A percentile compares a stretch with the other conserved stretches of the same genome.
Evolutionary conservation across 2,113 vertebrate species (phyloP).

Genomic region (Glaucidium brasilianum): DNA sequence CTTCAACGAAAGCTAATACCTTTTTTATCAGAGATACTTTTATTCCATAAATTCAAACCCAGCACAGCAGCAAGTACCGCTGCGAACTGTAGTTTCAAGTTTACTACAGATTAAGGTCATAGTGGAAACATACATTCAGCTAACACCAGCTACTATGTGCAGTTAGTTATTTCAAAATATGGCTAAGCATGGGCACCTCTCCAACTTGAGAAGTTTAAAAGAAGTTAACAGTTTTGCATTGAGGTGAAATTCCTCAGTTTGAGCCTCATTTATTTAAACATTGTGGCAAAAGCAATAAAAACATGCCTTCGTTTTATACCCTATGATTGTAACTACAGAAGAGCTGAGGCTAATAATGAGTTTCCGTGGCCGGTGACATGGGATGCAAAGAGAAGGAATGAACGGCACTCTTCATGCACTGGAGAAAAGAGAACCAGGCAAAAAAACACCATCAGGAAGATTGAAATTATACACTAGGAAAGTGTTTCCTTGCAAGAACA

Average conservation of each 20-base stretch:
- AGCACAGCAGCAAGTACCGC: neutral
- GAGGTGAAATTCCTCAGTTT: neutral
- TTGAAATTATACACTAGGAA: neutral
- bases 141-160: neutral
- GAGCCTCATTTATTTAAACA: neutral
- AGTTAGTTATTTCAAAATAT: neutral
- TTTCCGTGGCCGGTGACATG: fast-evolving
- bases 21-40: neutral
- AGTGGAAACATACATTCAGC: neutral
- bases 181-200: neutral
- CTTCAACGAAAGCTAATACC: neutral
- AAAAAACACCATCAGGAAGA: neutral
- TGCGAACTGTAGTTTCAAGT: neutral
- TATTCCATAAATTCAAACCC: neutral
- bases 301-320: neutral
- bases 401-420: neutral
- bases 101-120: neutral
- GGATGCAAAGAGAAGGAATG: neutral
- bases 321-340: neutral
- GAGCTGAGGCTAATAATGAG: too few species aligned
- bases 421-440: neutral
- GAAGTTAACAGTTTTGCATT: fast-evolving
- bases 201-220: too few species aligned
- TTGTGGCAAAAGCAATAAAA: neutral
- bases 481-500: neutral